A percentile compares a stretch with the other conserved stretches of the same genome.
phyloP scores from a whole-genome alignment of 2,888 invertebrate species.

The Baccha elongata region DNA sequence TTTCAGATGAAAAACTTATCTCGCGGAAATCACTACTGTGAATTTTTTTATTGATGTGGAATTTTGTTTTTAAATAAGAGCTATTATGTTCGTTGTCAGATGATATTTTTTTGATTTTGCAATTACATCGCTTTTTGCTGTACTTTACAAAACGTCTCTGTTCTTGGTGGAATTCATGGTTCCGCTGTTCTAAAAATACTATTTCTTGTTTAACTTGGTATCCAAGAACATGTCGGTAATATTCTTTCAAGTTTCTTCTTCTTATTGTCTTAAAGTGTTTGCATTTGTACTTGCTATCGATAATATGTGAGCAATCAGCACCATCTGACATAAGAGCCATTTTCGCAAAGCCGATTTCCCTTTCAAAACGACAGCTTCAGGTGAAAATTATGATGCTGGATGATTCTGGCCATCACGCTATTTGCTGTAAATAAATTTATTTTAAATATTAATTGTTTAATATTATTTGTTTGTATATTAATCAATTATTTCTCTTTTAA shows the following conservation, averaged over 20 bases:
- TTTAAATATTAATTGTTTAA: too few species aligned
- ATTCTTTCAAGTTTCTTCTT: slow-evolving; percentile 30
- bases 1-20: slow-evolving; percentile 28
- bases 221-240: slow-evolving; percentile 22
- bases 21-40: slow-evolving; percentile 29
- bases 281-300: slow-evolving; percentile 55
- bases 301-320: slow-evolving; percentile 41
- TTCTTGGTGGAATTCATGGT: slow-evolving; percentile 15
- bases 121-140: slow-evolving; percentile 51
- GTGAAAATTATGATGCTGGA: neutral
- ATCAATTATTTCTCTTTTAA: too few species aligned
- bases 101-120: slow-evolving; percentile 45
- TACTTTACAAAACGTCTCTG: slow-evolving; percentile 32
- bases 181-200: slow-evolving; percentile 24
- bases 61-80: neutral
- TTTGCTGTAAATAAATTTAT: neutral
- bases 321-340: slow-evolving; percentile 46
- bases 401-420: neutral
- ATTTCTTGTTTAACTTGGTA: slow-evolving; percentile 48
- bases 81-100: slow-evolving; percentile 21
- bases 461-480: neutral
- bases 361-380: neutral
- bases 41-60: slow-evolving; percentile 5
- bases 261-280: slow-evolving; percentile 29
- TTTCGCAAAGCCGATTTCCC: neutral